phyloP scores from a whole-genome alignment of 2,888 invertebrate species.

The Eupsilia transversa region DNA sequence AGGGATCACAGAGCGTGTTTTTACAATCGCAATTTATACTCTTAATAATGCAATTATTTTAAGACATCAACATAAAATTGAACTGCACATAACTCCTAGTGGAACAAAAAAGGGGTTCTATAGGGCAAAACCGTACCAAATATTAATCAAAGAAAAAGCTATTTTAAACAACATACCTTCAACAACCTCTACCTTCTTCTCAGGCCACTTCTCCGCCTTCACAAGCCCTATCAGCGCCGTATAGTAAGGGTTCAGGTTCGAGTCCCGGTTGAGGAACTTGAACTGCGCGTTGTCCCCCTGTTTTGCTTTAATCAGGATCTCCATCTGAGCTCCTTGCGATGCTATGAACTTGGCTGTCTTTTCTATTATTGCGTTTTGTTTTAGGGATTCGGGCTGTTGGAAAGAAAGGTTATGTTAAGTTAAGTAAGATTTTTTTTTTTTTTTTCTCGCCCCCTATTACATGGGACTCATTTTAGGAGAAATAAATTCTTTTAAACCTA shows the following conservation, averaged over 20 bases:
- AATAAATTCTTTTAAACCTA: too few species aligned
- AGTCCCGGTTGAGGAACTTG: constrained; percentile 96
- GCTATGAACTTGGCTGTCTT: constrained; percentile 97
- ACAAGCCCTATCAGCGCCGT: constrained; percentile 91
- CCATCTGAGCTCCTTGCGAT: constrained; percentile 98
- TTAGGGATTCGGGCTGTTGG: constrained; percentile 95
- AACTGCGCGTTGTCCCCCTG: constrained; percentile 98
- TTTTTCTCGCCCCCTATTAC: too few species aligned
- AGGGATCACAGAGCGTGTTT: too few species aligned
- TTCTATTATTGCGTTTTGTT: constrained; percentile 98
- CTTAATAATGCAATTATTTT: too few species aligned
- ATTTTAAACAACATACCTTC: constrained; percentile 73
- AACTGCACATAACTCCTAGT: too few species aligned
- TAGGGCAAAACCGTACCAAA: too few species aligned
- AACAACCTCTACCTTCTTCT: constrained; percentile 77
- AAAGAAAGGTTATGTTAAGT: not conserved
- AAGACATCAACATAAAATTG: too few species aligned
- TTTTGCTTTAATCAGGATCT: constrained; percentile 99
- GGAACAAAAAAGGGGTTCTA: too few species aligned
- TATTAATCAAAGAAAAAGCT: too few species aligned
- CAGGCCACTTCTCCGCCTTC: constrained; percentile 85
- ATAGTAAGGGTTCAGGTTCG: constrained; percentile 96
- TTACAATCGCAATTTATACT: too few species aligned
- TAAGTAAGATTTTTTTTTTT: too few species aligned
- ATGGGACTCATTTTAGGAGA: too few species aligned